Conservation (phyloP, 2,888 invertebrate genomes). For the Athalia cordata region DNA sequence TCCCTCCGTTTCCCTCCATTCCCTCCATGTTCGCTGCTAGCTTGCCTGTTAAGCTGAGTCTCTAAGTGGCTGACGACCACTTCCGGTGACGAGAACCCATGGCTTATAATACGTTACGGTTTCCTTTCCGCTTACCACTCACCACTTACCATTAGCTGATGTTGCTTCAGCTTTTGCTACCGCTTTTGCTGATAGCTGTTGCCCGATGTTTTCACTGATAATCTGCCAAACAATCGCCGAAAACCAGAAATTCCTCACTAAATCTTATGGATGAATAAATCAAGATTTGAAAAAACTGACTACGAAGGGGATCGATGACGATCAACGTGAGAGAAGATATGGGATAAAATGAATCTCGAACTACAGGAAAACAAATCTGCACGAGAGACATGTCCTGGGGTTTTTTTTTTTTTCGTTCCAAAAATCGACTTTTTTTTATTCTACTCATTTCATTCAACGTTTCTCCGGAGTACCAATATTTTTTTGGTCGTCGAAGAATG, state of each 20-base stretch:
- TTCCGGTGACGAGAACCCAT: slow-evolving; percentile 56
- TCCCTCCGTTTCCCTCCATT: background rate
- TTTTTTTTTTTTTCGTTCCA: no score
- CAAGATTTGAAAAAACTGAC: no score
- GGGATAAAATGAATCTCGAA: background rate
- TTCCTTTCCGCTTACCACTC: slow-evolving; percentile 48
- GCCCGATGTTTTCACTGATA: slow-evolving; percentile 29
- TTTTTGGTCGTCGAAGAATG: no score
- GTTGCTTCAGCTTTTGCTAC: background rate
- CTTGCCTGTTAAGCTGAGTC: slow-evolving; percentile 47
- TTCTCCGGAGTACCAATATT: no score
- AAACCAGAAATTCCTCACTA: slow-evolving; percentile 15
- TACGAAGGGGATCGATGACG: background rate
- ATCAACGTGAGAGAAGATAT: background rate
- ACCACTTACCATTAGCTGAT: background rate
- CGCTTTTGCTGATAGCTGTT: background rate
- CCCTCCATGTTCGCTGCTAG: slow-evolving; percentile 15
- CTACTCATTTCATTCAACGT: no score
- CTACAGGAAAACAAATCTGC: no score
- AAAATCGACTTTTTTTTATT: no score
- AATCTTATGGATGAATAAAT: no score
- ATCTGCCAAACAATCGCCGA: slow-evolving; percentile 18
- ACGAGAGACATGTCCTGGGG: no score
- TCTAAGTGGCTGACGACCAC: slow-evolving; percentile 58
- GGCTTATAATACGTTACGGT: slow-evolving; percentile 54